phyloP scores from a whole-genome alignment of 2,113 vertebrate genomes.

The Carassius gibelio region DNA sequence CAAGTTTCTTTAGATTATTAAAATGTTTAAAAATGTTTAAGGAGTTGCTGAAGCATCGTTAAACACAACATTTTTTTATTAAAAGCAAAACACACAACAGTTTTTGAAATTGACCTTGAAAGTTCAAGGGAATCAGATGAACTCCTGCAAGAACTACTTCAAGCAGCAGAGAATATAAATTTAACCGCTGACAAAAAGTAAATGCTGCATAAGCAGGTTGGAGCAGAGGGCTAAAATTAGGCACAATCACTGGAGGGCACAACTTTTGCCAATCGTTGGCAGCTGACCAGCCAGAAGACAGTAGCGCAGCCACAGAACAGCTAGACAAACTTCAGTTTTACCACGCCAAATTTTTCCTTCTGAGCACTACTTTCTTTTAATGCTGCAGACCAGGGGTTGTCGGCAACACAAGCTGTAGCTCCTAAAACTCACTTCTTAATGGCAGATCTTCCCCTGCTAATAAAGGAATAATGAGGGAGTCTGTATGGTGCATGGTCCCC shows the following conservation, averaged over 20 bases:
- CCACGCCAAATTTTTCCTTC: too few species aligned
- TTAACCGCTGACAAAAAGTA: constrained; percentile 18
- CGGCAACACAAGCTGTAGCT: too few species aligned
- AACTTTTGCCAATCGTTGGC: constrained; percentile 27
- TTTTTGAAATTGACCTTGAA: not conserved
- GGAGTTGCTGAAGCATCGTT: constrained; percentile 3
- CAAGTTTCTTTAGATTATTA: too few species aligned
- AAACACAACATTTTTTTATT: not conserved
- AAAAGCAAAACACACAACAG: not conserved
- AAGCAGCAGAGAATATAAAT: constrained; percentile 34
- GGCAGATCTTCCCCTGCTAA: too few species aligned
- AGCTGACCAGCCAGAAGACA: too few species aligned
- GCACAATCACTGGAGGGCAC: constrained; percentile 36
- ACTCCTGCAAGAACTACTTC: constrained; percentile 5
- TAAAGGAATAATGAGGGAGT: too few species aligned
- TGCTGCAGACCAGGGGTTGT: too few species aligned
- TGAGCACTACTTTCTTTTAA: too few species aligned
- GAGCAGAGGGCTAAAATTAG: constrained; percentile 41
- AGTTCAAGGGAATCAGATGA: not conserved
- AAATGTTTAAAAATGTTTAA: not conserved
- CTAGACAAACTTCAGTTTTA: too few species aligned
- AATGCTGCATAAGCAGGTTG: constrained; percentile 22
- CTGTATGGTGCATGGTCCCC: too few species aligned
- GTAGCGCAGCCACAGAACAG: too few species aligned
- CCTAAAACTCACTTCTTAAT: too few species aligned